A percentile compares a stretch with the other conserved stretches of the same genome.
Conservation (phyloP, 2,888 invertebrate species). For the Ptilodon capucinus region DNA sequence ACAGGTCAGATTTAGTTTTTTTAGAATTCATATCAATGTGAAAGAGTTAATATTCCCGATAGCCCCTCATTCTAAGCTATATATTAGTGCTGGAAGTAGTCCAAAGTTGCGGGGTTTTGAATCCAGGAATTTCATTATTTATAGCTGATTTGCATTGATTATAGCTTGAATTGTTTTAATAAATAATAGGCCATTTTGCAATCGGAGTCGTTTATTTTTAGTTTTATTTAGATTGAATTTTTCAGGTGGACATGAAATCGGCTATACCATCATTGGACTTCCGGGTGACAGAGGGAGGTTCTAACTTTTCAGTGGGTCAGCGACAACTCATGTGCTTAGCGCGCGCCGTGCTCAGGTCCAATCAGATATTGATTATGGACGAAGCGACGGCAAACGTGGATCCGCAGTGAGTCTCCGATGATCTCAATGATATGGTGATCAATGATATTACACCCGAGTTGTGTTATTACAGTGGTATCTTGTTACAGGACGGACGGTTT, state of each 20-base stretch:
- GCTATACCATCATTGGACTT: conserved; percentile 85
- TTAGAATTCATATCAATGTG: too few relatives aligned
- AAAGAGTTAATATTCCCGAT: too few relatives aligned
- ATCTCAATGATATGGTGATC: not conserved
- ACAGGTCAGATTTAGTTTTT: conserved; percentile 81
- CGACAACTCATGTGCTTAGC: conserved; percentile 95
- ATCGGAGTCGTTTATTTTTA: conserved; percentile 9
- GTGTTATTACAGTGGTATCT: conserved; percentile 2
- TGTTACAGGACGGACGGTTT: conserved; percentile 86
- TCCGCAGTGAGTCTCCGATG: conserved; percentile 82
- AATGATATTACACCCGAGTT: not conserved
- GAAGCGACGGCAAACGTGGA: conserved; percentile 98
- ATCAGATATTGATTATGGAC: conserved; percentile 93
- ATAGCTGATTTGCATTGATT: too few relatives aligned
- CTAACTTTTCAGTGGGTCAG: conserved; percentile 95
- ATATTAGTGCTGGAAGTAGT: too few relatives aligned
- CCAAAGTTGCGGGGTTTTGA: too few relatives aligned
- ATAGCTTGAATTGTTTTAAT: too few relatives aligned
- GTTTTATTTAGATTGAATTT: conserved; percentile 3
- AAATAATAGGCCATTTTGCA: conserved; percentile 14
- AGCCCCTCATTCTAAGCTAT: too few relatives aligned
- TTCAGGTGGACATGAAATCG: conserved; percentile 88
- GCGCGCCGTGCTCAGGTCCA: conserved; percentile 92
- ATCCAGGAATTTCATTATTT: too few relatives aligned
- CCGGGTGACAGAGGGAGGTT: conserved; percentile 88